Evolutionary conservation across 37 sponge, comb jelly and placozoan species (phyloP), one percentile per base, ranked within the genome.

Genomic region (Halichondria panicea): DNA sequence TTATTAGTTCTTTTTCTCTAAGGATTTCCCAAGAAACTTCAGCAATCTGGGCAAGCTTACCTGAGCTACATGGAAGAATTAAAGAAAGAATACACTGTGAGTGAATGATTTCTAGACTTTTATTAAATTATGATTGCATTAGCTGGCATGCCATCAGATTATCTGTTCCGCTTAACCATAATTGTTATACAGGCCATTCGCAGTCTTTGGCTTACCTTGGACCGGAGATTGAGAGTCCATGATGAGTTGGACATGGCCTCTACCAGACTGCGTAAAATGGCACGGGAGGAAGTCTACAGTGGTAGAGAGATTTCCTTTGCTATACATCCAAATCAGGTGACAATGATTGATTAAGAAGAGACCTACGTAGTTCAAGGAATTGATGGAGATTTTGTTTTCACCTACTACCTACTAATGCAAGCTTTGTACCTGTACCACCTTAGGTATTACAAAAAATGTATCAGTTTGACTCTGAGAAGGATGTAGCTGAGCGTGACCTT

Each of bases 11-110:
- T 7, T 0, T 6, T 27, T 45, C 18, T 56, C n/a, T n/a, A n/a
- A 78, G 82, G 76, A 2, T 40, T 46, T 15, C 71, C 81, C 13
- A 0, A 44, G 5, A 21, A 18, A 4, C n/a, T 91, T 42, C 12
- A 69, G 41, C 33, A 53, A 1, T 34, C 79, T 19, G 84, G 84
- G 1, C 64, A 77, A 27, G 35, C 24, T 28, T 32, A 55, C 35
- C 27, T 86, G 72, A 55, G 15, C 34, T 74, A 68, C 39, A 4
- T 90, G 41, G 91, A 86, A 25, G 43, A 53, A 25, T 36, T 81
- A 27, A 90, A 75, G 80, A 90, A 90, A 34, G 91, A 90, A 48
- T 90, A 87, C 30, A 62, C 66, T 22, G 90, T 89, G 56, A 36
- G 73, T 41, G 46, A 1, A 4, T 11, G 15, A 34, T 25, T 4